A percentile compares a stretch with the other conserved stretches of the same genome.
phyloP scores from a whole-genome alignment of 2,888 invertebrate species.

The Chelonus formosanus region DNA sequence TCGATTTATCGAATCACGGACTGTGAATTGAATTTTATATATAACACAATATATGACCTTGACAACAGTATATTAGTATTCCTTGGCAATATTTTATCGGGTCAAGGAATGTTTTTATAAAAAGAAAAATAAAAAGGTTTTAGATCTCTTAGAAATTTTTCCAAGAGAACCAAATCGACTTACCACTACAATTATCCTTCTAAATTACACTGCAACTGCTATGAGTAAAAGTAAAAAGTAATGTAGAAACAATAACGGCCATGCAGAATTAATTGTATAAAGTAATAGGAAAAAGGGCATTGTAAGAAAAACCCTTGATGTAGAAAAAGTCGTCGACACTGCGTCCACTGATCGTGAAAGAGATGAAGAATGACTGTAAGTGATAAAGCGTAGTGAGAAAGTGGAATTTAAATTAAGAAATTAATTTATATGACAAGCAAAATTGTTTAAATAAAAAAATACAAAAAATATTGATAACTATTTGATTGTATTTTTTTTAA shows the following conservation, averaged over 20 bases:
- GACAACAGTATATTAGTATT: conserved; percentile 56
- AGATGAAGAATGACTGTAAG: conserved; percentile 22
- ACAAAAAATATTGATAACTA: conserved; percentile 54
- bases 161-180: conserved; percentile 34
- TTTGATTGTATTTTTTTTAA: conserved; percentile 55
- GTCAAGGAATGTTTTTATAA: conserved; percentile 61
- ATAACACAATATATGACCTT: conserved; percentile 43
- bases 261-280: conserved; percentile 47
- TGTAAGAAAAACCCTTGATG: conserved; percentile 4
- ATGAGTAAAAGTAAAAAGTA: conserved; percentile 41
- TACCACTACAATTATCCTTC: conserved; percentile 20
- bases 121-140: conserved; percentile 45
- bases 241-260: conserved; percentile 57
- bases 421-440: conserved; percentile 42
- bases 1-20: conserved; percentile 54
- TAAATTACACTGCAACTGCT: conserved; percentile 9
- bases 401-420: conserved; percentile 20
- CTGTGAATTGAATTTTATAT: conserved; percentile 60
- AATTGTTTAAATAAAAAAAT: conserved; percentile 44
- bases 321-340: conserved; percentile 45
- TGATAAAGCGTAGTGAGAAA: conserved; percentile 14
- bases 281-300: conserved; percentile 45
- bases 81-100: conserved; percentile 63
- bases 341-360: conserved; percentile 49
- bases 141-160: conserved; percentile 54